Evolutionary conservation across 1,140 invertebrate genomes (phyloP), one percentile per base, ranked within the genome.

Genomic region (Coenobita brevimanus): DNA sequence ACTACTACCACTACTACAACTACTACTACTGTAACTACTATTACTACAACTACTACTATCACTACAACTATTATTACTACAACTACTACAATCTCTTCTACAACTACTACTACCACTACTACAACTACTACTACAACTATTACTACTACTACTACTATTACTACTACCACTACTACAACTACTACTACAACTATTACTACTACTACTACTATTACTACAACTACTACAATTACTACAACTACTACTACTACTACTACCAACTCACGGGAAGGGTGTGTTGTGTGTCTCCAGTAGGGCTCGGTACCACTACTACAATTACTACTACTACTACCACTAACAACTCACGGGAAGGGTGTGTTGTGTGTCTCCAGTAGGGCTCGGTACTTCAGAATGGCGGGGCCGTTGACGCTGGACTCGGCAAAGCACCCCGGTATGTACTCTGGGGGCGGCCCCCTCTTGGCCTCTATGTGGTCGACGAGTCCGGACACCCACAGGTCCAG

Each of bases 251-350:
- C 0, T 1, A 3, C 17, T 24, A 54, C 1, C 71, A 24, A 94
- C 94, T 94, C 92, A 96, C 95, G 95, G 94, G 92, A 99, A 99
- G 41, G 99, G 99, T 3, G 98, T 99, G 92, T 99, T 99, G 82
- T 96, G 95, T 91, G 96, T 96, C 91, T 99, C 97, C 57, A 99
- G 92, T 6, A 99, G 93, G 91, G 96, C 96, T 91, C 97, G 95
- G 93, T n/a, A n/a, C n/a, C 17, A 50, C 46, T 50, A 50, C 46
- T 8, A 50, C 46, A 50, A 50, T 50, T 8, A 50, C 46, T 8
- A 50, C 17, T 50, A 50, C 46, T 50, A 50, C 17, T 50, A 50
- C 0, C 1, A 3, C 17, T 24, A 54, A 15, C 71, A 24, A 94
- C 94, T 94, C 92, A 96, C 95, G 95, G 94, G 92, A 99, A 99